Conservation (phyloP, 2,888 invertebrate genomes). For the Nezara viridula region DNA sequence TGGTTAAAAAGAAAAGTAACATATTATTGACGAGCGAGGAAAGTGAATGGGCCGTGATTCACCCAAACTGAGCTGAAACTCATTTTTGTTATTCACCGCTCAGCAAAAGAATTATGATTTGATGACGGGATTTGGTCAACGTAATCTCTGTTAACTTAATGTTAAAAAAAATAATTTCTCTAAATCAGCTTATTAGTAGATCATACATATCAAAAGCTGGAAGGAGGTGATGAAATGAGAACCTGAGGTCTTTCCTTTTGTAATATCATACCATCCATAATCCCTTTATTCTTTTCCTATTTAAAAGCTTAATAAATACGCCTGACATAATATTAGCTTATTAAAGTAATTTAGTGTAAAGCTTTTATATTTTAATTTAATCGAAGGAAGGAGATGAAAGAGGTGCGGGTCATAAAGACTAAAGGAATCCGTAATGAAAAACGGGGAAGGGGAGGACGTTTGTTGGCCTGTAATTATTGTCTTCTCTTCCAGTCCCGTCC, state of each 20-base stretch:
- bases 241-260: not conserved
- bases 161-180: too few relatives aligned
- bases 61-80: too few relatives aligned
- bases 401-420: not conserved
- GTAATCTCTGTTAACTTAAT: too few relatives aligned
- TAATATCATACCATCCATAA: not conserved
- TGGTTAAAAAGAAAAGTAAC: too few relatives aligned
- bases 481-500: not conserved
- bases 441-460: not conserved
- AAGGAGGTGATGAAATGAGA: too few relatives aligned
- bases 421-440: conserved; percentile 27
- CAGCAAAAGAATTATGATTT: too few relatives aligned
- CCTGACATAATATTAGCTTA: conserved; percentile 6
- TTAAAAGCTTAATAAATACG: not conserved
- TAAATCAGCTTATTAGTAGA: too few relatives aligned
- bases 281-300: not conserved
- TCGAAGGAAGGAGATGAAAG: not conserved
- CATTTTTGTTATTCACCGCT: too few relatives aligned
- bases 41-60: too few relatives aligned
- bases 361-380: conserved; percentile 36
- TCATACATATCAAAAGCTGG: too few relatives aligned
- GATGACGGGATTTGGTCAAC: too few relatives aligned
- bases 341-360: conserved; percentile 4
- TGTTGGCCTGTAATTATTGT: conserved; percentile 15
- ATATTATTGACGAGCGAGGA: too few relatives aligned